phyloP scores from a whole-genome alignment of 2,888 invertebrate species.

The Philhelius pedissequus region DNA sequence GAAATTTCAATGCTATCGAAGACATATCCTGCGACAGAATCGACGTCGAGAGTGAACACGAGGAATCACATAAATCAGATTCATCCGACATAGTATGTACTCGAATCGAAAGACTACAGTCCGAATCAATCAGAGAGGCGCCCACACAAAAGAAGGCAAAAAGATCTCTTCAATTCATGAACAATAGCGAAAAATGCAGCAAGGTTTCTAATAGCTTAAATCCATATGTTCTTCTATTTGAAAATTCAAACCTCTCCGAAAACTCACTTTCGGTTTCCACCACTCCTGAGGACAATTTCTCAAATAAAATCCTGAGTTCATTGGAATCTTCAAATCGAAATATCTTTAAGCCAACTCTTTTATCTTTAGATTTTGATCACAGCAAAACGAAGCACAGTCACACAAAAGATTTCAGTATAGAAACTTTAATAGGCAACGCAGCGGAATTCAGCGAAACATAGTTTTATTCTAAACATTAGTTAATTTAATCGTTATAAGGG shows the following conservation, averaged over 20 bases:
- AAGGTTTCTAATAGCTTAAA: slow-evolving; percentile 55
- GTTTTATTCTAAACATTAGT: slow-evolving; percentile 35
- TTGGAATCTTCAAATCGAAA: slow-evolving; percentile 62
- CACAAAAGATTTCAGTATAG: slow-evolving; percentile 78
- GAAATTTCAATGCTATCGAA: slow-evolving; percentile 72
- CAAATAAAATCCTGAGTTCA: slow-evolving; percentile 57
- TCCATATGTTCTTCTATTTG: slow-evolving; percentile 74
- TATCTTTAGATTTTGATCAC: slow-evolving; percentile 73
- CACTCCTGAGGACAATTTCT: slow-evolving; percentile 72
- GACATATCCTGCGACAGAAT: slow-evolving; percentile 78
- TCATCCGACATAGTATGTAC: slow-evolving; percentile 76
- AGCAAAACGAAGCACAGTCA: slow-evolving; percentile 74
- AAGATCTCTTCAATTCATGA: slow-evolving; percentile 16
- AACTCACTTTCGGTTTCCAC: slow-evolving; percentile 72
- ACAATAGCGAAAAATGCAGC: slow-evolving; percentile 19
- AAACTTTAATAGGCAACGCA: slow-evolving; percentile 77
- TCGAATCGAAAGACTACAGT: slow-evolving; percentile 41
- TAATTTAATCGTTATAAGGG: slow-evolving; percentile 6
- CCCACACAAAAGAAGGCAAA: slow-evolving; percentile 22
- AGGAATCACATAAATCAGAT: slow-evolving; percentile 77
- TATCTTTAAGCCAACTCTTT: slow-evolving; percentile 70
- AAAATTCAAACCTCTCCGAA: slow-evolving; percentile 74
- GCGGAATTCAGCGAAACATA: slow-evolving; percentile 73
- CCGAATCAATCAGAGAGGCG: slow-evolving; percentile 9
- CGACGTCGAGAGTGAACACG: slow-evolving; percentile 78